Percentiles rank a stretch among this genome's conserved stretches.
Evolutionary conservation across 2,797 vertebrate species (phyloP).

Genomic region (Taenioides sp.): DNA sequence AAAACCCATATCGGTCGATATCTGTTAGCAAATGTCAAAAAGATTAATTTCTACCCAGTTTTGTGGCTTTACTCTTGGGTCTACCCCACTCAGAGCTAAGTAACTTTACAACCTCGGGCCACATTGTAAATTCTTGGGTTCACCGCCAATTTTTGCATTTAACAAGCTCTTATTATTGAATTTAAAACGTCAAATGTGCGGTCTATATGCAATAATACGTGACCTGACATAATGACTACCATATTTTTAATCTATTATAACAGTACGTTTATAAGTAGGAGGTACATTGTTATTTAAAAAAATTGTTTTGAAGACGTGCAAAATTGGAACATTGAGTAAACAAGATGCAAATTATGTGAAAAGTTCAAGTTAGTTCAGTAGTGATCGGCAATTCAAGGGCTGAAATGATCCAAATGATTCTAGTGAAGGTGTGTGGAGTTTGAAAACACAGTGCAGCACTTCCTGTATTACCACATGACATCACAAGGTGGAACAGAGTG

Average conservation of each 20-base stretch:
- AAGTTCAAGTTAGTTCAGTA: constrained; percentile 1
- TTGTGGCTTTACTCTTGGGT: neutral
- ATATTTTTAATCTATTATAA: neutral
- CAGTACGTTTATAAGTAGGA: neutral
- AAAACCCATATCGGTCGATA: no score
- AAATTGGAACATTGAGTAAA: no score
- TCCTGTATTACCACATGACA: no score
- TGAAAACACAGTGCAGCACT: no score
- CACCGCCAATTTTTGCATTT: constrained; percentile 32
- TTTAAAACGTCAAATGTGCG: neutral
- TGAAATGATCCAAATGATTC: no score
- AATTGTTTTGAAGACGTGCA: no score
- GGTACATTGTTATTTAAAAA: neutral
- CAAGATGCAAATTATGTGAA: no score
- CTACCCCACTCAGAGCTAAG: constrained; percentile 3
- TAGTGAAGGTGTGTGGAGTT: no score
- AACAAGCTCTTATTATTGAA: constrained; percentile 26
- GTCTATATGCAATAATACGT: neutral
- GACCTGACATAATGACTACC: neutral
- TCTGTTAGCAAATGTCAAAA: neutral
- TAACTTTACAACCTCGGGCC: constrained; percentile 10
- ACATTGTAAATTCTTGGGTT: constrained; percentile 28
- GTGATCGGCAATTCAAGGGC: no score
- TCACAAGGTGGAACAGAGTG: no score
- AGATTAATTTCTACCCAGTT: neutral